Conservation (phyloP, 2,113 vertebrate genomes). For the Bungarus multicinctus region DNA sequence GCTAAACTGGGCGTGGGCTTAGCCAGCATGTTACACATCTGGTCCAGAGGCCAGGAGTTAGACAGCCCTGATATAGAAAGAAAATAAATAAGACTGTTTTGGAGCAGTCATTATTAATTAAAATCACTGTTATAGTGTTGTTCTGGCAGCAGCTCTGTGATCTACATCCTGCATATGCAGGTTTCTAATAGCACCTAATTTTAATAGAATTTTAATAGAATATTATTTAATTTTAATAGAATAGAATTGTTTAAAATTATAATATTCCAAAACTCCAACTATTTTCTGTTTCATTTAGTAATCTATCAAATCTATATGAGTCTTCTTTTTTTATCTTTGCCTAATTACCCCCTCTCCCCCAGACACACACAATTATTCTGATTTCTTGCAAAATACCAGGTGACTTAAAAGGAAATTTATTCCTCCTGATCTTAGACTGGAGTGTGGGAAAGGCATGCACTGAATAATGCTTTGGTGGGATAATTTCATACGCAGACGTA, state of each 20-base stretch:
- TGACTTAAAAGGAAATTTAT: slow-evolving; percentile 17
- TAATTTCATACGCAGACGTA: neutral
- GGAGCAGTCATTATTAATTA: neutral
- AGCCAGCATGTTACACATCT: too few species aligned
- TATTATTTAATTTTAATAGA: neutral
- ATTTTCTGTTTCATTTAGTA: neutral
- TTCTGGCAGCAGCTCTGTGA: too few species aligned
- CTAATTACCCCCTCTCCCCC: neutral
- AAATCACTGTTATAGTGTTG: neutral
- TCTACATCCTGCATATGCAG: neutral
- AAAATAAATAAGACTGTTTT: neutral
- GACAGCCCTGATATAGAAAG: neutral
- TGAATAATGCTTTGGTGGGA: slow-evolving; percentile 4
- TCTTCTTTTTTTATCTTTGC: neutral
- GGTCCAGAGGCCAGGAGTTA: too few species aligned
- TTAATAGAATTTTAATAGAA: neutral
- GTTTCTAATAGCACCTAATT: neutral
- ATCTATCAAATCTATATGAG: neutral
- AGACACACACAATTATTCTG: neutral
- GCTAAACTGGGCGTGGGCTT: too few species aligned
- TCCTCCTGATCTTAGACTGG: neutral
- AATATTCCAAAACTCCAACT: neutral
- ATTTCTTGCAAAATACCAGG: slow-evolving; percentile 10
- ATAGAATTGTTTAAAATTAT: neutral
- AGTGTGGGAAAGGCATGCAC: neutral